Percentiles rank a stretch among this genome's conserved stretches.
These are phyloP conservation scores for Amiota communis DNA, from an alignment of 2,888 invertebrate genomes.

Conservation along the genomic window DNA sequence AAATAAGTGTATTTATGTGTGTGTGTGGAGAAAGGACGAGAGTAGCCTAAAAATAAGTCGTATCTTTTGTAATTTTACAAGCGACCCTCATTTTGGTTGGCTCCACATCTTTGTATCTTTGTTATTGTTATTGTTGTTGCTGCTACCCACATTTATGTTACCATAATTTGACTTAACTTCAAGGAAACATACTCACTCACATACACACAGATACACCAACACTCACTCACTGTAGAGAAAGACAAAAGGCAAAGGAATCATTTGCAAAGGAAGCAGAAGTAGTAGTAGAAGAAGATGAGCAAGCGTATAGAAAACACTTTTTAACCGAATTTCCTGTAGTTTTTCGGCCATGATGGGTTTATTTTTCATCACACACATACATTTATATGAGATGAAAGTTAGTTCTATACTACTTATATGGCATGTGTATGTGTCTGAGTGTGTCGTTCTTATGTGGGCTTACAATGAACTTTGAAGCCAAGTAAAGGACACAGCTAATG, in stretches of 20 bases:
- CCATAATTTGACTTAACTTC: constrained; percentile 61
- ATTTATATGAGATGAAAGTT: too few relatives aligned
- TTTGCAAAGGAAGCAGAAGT: background rate
- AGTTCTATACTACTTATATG: too few relatives aligned
- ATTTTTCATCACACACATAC: constrained; percentile 54
- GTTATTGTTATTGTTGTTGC: constrained; percentile 37
- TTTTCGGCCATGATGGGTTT: constrained; percentile 66
- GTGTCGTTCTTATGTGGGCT: constrained; percentile 66
- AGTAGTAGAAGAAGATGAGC: constrained; percentile 13
- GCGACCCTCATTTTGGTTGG: constrained; percentile 64
- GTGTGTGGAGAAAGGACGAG: constrained; percentile 39
- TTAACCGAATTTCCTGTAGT: constrained; percentile 67
- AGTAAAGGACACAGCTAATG: constrained; percentile 63
- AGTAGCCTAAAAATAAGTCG: constrained; percentile 61
- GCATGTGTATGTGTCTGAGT: constrained; percentile 38
- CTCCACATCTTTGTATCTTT: constrained; percentile 37
- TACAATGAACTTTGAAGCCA: constrained; percentile 64
- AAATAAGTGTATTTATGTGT: constrained; percentile 20
- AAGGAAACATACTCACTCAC: constrained; percentile 53
- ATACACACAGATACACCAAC: constrained; percentile 34
- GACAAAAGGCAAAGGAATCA: too few relatives aligned
- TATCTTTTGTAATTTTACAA: constrained; percentile 51
- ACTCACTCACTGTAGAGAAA: background rate
- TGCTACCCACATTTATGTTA: constrained; percentile 63
- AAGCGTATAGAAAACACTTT: constrained; percentile 58